These are phyloP conservation scores for Sapayoa aenigma DNA, from an alignment of 2,113 vertebrate genomes.

Conservation along the genomic window DNA sequence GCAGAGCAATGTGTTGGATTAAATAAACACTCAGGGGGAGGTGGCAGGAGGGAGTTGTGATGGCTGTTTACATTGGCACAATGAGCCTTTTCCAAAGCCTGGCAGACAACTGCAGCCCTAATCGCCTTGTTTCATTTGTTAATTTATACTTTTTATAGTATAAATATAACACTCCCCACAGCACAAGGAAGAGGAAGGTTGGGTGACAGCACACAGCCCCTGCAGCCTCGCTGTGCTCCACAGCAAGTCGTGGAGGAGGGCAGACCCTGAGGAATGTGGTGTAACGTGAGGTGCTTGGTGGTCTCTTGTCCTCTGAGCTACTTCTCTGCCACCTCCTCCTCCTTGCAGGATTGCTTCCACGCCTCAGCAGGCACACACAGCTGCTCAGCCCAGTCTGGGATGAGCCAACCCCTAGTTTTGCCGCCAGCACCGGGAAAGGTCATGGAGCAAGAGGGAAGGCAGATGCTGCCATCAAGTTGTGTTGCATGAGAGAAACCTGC, in stretches of 20 bases:
- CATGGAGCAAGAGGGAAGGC: neutral
- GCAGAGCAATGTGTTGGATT: constrained; percentile 79
- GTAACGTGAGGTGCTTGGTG: rapidly evolving
- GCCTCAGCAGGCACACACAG: neutral
- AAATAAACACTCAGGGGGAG: constrained; percentile 71
- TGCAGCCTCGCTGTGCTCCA: rapidly evolving
- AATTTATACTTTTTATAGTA: neutral
- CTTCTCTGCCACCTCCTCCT: neutral
- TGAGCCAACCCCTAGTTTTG: neutral
- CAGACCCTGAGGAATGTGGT: rapidly evolving
- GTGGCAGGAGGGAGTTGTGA: neutral
- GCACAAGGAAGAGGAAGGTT: neutral
- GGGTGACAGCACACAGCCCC: neutral
- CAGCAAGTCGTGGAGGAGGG: neutral
- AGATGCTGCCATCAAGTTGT: neutral
- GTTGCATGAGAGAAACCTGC: rapidly evolving
- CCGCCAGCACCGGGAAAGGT: neutral
- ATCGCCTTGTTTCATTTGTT: neutral
- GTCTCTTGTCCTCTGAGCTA: neutral
- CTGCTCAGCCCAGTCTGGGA: neutral
- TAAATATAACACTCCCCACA: neutral
- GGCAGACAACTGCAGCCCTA: constrained; percentile 31
- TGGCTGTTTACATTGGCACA: constrained; percentile 60
- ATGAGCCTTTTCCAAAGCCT: constrained; percentile 22
- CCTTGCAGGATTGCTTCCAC: neutral